phyloP scores from a whole-genome alignment of 2,797 vertebrate genomes.

The Pachyuromys duprasi region DNA sequence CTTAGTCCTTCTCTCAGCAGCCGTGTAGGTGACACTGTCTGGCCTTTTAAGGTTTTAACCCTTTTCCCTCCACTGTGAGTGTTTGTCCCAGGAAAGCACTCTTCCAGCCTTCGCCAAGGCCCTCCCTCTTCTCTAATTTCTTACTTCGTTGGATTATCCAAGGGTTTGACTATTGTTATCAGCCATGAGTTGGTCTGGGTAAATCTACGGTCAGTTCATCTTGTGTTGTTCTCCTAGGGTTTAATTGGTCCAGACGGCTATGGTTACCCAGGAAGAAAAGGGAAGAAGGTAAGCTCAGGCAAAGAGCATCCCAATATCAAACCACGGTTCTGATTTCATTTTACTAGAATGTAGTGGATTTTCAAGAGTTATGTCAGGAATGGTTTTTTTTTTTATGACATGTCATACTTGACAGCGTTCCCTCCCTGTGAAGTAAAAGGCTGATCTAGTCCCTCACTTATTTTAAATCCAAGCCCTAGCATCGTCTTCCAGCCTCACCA shows the following conservation, averaged over 20 bases:
- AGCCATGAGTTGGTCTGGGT: not conserved
- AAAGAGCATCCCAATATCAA: not conserved
- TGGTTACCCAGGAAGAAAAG: conserved; percentile 88
- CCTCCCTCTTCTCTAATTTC: not conserved
- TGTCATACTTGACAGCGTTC: not conserved
- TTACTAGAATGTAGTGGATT: not conserved
- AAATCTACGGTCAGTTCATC: not conserved
- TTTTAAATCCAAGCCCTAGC: not conserved
- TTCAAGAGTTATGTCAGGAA: not conserved
- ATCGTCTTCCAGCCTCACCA: not conserved
- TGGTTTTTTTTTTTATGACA: not conserved
- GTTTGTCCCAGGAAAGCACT: not conserved
- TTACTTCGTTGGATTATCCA: not conserved
- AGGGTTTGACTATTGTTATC: not conserved
- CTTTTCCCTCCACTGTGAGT: not conserved
- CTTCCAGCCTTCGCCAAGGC: not conserved
- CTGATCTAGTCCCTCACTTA: not conserved
- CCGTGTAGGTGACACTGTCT: not conserved
- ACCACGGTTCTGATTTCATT: conserved; percentile 17
- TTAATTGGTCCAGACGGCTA: conserved; percentile 88
- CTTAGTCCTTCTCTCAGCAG: not conserved
- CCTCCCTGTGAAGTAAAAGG: not conserved
- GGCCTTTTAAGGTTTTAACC: not conserved
- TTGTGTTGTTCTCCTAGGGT: conserved; percentile 87
- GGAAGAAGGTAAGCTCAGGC: conserved; percentile 88